Conservation (phyloP, 2,113 vertebrate species). For the Turdus rufiventris region DNA sequence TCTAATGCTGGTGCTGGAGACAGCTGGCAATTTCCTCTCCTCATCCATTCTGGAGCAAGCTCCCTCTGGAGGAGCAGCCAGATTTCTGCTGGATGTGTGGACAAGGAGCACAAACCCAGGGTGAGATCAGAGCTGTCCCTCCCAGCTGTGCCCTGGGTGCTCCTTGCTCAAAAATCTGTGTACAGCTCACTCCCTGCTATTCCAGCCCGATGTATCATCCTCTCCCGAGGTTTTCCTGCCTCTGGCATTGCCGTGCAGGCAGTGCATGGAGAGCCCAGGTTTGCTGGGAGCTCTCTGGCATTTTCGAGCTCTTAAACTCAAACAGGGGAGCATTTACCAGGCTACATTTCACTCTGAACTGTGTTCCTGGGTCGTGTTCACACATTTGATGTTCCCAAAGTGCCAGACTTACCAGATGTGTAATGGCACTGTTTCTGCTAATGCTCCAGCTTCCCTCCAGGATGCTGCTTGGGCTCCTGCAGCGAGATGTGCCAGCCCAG, state of each 20-base stretch:
- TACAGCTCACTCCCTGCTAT: background rate
- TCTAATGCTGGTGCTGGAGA: background rate
- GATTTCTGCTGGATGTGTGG: background rate
- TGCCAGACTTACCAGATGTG: background rate
- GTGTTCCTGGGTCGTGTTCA: fast-evolving
- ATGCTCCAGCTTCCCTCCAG: background rate
- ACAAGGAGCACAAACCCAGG: background rate
- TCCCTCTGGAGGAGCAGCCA: background rate
- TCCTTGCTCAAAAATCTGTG: background rate
- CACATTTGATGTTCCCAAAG: background rate
- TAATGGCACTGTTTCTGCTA: background rate
- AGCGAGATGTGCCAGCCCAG: background rate
- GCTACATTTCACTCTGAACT: background rate
- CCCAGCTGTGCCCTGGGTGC: background rate
- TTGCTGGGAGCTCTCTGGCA: background rate
- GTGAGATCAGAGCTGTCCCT: background rate
- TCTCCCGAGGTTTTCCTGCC: fast-evolving
- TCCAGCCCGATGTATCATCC: background rate
- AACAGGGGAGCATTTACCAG: background rate
- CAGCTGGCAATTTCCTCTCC: background rate
- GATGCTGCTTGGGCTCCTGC: background rate
- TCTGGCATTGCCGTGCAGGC: background rate
- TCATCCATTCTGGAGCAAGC: background rate
- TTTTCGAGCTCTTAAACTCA: background rate
- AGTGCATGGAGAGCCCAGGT: fast-evolving